These are phyloP conservation scores for Pectinophora gossypiella DNA, from an alignment of 1,140 invertebrate species.

Conservation along the genomic window DNA sequence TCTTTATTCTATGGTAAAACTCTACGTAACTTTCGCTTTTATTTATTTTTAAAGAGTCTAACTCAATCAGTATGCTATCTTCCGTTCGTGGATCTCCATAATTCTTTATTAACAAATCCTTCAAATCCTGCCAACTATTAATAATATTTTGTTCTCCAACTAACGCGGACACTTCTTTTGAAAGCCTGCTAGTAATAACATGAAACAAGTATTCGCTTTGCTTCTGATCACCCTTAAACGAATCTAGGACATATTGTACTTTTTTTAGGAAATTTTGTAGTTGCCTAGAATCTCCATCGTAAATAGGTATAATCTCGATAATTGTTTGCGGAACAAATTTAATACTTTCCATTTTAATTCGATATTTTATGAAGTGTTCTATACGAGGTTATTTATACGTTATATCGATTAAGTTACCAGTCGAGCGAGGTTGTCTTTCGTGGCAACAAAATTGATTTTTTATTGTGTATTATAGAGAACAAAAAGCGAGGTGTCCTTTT, in stretches of 20 bases:
- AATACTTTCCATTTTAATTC: background rate
- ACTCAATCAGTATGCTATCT: background rate
- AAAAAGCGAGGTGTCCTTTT: too few relatives aligned
- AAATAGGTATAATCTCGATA: background rate
- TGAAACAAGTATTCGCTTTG: constrained; percentile 1
- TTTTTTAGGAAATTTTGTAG: background rate
- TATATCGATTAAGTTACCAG: too few relatives aligned
- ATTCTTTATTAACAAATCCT: background rate
- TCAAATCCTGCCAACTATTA: background rate
- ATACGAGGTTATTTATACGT: too few relatives aligned
- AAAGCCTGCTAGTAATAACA: background rate
- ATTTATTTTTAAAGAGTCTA: background rate
- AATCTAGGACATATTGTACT: background rate
- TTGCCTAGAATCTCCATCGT: background rate
- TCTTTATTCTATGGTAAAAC: background rate
- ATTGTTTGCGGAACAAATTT: background rate
- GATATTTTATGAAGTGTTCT: too few relatives aligned
- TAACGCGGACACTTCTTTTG: background rate
- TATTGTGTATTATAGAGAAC: too few relatives aligned
- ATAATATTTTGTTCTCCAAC: background rate
- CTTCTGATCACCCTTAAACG: background rate
- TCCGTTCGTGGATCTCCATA: background rate
- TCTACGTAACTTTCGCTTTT: background rate
- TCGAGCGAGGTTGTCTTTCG: too few relatives aligned
- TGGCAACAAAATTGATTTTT: too few relatives aligned